Percentiles rank a stretch among this genome's conserved stretches.
Evolutionary conservation across 2,888 invertebrate species (phyloP).

Genomic region (Sipha maydis): DNA sequence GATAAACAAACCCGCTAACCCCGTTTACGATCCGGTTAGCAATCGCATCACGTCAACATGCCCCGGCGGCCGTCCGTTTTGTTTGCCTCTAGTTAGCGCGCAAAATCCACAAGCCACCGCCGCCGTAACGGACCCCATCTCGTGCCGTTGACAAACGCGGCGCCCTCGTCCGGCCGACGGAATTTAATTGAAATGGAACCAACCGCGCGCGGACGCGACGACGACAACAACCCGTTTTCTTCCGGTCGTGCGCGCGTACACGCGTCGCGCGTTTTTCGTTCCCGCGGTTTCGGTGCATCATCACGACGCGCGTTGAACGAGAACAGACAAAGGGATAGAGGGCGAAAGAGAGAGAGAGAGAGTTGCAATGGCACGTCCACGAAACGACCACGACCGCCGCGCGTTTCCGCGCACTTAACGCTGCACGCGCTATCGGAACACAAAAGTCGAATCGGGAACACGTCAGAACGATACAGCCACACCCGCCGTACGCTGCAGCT

Average conservation of each 20-base stretch:
- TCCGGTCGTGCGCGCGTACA: conserved; percentile 37
- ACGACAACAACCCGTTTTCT: conserved; percentile 32
- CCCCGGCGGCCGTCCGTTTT: conserved; percentile 24
- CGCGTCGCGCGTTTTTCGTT: background rate
- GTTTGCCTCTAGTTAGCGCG: conserved; percentile 56
- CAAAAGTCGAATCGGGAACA: background rate
- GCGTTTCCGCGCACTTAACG: conserved; percentile 8
- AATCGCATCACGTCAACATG: conserved; percentile 52
- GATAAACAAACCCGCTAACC: conserved; percentile 24
- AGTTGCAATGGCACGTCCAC: background rate
- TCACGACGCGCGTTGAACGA: background rate
- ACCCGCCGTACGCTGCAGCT: no score
- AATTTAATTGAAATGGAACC: conserved; percentile 53
- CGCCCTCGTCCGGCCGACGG: conserved; percentile 16
- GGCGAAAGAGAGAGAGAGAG: background rate
- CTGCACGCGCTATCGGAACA: background rate
- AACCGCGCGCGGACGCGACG: background rate
- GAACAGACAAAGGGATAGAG: background rate
- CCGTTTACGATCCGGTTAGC: conserved; percentile 45
- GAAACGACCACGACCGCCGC: background rate
- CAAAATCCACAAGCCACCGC: conserved; percentile 33
- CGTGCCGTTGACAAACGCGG: background rate
- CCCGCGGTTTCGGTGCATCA: background rate
- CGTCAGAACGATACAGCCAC: background rate
- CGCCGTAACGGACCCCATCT: conserved; percentile 31